Percentiles rank a stretch among this genome's conserved stretches.
phyloP scores from a whole-genome alignment of 2,113 vertebrate genomes.

The Lontra canadensis region DNA sequence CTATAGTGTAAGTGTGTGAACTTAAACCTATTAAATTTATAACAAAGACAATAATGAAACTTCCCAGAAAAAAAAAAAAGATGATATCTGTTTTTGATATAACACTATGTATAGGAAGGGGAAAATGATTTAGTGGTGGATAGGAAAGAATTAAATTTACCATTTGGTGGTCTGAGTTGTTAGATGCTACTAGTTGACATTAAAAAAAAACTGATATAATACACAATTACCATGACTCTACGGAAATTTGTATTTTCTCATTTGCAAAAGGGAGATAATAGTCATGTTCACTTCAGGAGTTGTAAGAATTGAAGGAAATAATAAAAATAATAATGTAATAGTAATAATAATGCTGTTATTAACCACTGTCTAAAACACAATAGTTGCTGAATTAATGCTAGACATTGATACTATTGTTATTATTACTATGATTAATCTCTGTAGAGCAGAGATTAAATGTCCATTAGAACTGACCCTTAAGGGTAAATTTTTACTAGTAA shows the following conservation, averaged over 20 bases:
- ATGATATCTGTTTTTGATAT: neutral
- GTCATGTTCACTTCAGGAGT: neutral
- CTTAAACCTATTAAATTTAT: neutral
- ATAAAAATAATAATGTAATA: neutral
- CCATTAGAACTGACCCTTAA: neutral
- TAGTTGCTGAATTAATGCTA: neutral
- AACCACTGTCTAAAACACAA: neutral
- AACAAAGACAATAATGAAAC: neutral
- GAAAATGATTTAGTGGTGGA: neutral
- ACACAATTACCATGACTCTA: neutral
- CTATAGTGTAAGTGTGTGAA: neutral
- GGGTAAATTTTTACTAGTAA: constrained; percentile 5
- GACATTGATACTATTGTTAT: neutral
- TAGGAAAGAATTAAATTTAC: neutral
- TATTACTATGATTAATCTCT: neutral
- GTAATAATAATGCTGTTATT: neutral
- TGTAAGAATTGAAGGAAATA: neutral
- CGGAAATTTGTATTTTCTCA: neutral
- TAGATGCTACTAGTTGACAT: neutral
- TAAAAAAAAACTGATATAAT: neutral
- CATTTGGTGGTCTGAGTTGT: neutral
- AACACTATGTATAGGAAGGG: neutral
- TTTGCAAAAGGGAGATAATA: neutral
- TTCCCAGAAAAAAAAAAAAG: neutral
- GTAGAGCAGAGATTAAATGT: neutral